Conservation (phyloP, 23 tunicate species). For the Trididemnum miniatum region DNA sequence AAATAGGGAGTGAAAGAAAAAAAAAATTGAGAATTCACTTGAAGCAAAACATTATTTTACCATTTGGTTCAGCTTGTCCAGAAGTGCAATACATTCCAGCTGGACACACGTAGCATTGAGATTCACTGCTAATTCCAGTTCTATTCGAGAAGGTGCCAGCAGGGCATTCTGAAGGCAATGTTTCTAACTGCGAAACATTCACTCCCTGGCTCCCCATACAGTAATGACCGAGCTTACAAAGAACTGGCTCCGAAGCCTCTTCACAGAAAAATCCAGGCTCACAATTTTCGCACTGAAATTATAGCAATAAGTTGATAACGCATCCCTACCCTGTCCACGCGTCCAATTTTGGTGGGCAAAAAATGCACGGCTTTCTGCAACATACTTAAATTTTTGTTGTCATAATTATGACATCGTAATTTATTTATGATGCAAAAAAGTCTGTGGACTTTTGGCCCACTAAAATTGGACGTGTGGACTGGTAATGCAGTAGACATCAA, state of each 20-base stretch:
- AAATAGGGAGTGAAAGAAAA: too few species aligned
- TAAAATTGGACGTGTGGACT: too few species aligned
- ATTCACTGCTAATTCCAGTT: conserved; percentile 50
- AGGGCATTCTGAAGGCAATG: conserved; percentile 45
- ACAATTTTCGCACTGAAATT: background rate
- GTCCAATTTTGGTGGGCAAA: background rate
- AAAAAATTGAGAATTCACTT: too few species aligned
- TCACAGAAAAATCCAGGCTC: conserved; percentile 71
- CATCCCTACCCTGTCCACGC: too few species aligned
- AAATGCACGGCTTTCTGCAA: background rate
- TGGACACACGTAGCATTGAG: conserved; percentile 68
- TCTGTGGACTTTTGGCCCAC: too few species aligned
- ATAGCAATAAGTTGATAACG: background rate
- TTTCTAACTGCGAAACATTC: conserved; percentile 33
- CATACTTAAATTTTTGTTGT: background rate
- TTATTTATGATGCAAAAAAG: too few species aligned
- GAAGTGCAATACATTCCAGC: conserved; percentile 71
- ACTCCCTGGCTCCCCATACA: conserved; percentile 55
- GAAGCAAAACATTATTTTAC: conserved; percentile 43
- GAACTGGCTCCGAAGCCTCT: conserved; percentile 30
- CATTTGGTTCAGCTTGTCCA: conserved; percentile 47
- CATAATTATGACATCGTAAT: background rate
- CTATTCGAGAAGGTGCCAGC: conserved; percentile 79
- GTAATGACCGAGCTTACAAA: conserved; percentile 71
- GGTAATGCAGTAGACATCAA: too few species aligned